Percentiles rank a stretch among this genome's conserved stretches.
Conservation (phyloP, 2,113 vertebrate genomes). For the Eonycteris spelaea region DNA sequence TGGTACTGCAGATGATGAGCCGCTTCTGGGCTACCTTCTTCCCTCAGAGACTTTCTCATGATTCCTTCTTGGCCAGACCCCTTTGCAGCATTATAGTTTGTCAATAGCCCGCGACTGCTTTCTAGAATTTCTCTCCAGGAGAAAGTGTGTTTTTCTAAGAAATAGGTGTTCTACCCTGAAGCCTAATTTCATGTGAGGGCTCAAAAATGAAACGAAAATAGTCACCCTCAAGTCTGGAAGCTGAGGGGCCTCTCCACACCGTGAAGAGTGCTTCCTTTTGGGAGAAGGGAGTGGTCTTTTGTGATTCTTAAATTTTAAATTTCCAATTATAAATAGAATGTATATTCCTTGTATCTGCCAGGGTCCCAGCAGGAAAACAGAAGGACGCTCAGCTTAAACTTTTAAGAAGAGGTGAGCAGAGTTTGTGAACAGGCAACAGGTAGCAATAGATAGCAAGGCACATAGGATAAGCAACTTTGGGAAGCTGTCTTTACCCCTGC, state of each 20-base stretch:
- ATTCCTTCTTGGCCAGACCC: slow-evolving; percentile 66
- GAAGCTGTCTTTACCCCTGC: background rate
- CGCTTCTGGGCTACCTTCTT: slow-evolving; percentile 55
- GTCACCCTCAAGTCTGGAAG: slow-evolving; percentile 55
- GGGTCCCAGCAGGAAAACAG: slow-evolving; percentile 23
- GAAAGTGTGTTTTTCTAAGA: slow-evolving; percentile 72
- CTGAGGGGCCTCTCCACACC: slow-evolving; percentile 31
- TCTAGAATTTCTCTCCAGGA: slow-evolving; percentile 76
- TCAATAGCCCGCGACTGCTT: slow-evolving; percentile 68
- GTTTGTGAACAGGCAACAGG: background rate
- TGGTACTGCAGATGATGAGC: slow-evolving; percentile 13
- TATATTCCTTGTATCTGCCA: background rate
- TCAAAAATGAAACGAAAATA: slow-evolving; percentile 74
- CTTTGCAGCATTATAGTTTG: slow-evolving; percentile 68
- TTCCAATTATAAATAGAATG: slow-evolving; percentile 47
- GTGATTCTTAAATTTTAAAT: slow-evolving; percentile 35
- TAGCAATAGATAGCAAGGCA: background rate
- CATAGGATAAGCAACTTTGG: background rate
- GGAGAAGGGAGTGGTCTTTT: slow-evolving; percentile 13
- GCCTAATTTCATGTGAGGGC: slow-evolving; percentile 71
- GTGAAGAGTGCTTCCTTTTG: slow-evolving; percentile 51
- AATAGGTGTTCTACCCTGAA: slow-evolving; percentile 70
- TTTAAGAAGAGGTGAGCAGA: background rate
- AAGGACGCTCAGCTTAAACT: background rate
- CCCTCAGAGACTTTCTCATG: slow-evolving; percentile 59